Evolutionary conservation across 2,113 vertebrate species (phyloP).

Genomic region (Scomber colias): DNA sequence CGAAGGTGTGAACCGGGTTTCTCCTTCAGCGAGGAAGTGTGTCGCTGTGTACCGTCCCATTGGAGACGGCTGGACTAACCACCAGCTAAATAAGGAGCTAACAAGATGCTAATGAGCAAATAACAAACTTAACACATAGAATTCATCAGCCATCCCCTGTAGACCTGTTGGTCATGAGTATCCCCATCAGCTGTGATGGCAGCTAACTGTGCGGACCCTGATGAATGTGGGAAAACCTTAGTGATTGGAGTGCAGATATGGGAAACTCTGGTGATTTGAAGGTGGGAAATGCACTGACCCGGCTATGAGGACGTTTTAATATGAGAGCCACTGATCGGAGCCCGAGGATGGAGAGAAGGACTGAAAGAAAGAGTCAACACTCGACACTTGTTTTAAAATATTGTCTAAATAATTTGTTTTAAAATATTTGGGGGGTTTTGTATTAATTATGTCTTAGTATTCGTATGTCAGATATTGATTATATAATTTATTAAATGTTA

Average conservation of each 20-base stretch:
- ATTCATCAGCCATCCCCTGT: constrained; percentile 8
- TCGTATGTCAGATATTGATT: constrained; percentile 93
- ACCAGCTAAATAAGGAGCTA: neutral
- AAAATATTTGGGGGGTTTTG: constrained; percentile 61
- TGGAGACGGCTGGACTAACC: constrained; percentile 89
- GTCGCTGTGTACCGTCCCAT: constrained; percentile 93
- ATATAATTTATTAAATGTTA: constrained; percentile 99
- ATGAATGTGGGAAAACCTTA: constrained; percentile 21
- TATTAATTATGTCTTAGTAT: constrained; percentile 80
- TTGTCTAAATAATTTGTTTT: constrained; percentile 82
- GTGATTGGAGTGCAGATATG: constrained; percentile 29
- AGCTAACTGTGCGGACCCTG: constrained; percentile 51
- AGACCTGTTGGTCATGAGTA: constrained; percentile 46
- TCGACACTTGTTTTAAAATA: constrained; percentile 58
- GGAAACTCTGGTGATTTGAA: constrained; percentile 38
- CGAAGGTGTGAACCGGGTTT: constrained; percentile 90
- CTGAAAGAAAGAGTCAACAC: constrained; percentile 74
- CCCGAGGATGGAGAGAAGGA: constrained; percentile 21
- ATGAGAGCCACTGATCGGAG: constrained; percentile 5
- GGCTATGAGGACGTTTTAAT: constrained; percentile 41
- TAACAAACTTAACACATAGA: constrained; percentile 10
- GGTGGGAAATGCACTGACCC: constrained; percentile 62
- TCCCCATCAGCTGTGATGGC: constrained; percentile 51
- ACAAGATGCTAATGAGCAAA: constrained; percentile 7
- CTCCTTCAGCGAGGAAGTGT: constrained; percentile 95